Base-by-base conservation (phyloP, 1,140 invertebrate genomes). In the Ceratina japonica region DNA sequence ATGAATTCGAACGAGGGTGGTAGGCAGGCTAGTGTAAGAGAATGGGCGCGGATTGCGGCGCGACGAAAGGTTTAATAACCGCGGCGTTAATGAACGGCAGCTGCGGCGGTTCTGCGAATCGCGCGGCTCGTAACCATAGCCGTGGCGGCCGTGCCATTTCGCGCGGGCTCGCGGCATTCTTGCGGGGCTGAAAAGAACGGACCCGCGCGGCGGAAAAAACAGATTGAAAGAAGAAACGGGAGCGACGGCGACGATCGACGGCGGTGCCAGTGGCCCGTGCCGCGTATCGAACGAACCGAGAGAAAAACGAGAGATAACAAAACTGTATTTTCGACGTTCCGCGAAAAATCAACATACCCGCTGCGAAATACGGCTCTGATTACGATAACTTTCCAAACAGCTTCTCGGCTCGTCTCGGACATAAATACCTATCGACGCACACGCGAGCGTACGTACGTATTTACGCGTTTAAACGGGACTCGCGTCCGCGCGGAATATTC, bases 51-150 rank as follows among this genome's bases (percentile, higher is more conserved):
- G 75, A 80, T 80, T 31, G 27, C 78, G 72, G 63, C 7, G 56
- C 56, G 65, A 70, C 61, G 79, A 76, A 77, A 80, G 76, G 79
- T 80, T 80, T 80, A 80, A 80, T 76, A 80, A 80, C 59, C 73
- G 74, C 58, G 74, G 37, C 71, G 79, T 80, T 80, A 80, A 80
- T 80, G 79, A 80, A 80, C 79, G 79, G 56, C 79, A 80, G 79
- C 73, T 80, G 73, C 79, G 70, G 73, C 79, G 76, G 73, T 80
- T 80, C 79, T 65, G 79, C 79, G 73, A 80, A 80, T 76, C 65
- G 71, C 65, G 7, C 37, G 37, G 72, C 27, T 31, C 27, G 27
- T 31, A 31, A 31, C 27, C 4, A 31, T 31, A 31, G 27, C 4
- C 27, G 54, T 31, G 3, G 78, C 56, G 49, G 64, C 20, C 44